Percentiles rank a stretch among this genome's conserved stretches.
These are phyloP conservation scores for Ophonus ardosiacus DNA, from an alignment of 2,888 invertebrate genomes.

Conservation along the genomic window DNA sequence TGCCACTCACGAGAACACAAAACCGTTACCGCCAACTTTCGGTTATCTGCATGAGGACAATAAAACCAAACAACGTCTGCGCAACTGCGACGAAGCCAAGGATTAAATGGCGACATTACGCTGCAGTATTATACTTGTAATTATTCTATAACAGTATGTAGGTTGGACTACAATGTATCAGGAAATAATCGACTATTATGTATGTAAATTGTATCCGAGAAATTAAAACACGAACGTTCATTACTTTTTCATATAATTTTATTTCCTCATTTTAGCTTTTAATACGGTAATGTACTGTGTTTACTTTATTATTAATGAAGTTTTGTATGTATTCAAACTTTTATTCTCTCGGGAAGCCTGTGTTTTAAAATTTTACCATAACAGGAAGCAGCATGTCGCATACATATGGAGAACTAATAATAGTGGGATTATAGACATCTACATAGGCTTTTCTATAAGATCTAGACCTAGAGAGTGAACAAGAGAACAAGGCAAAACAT, in stretches of 20 bases:
- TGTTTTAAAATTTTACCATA: too few species aligned
- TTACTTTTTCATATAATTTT: not conserved
- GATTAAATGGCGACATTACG: not conserved
- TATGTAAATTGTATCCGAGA: conserved; percentile 11
- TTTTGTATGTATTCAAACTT: too few species aligned
- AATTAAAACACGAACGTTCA: conserved; percentile 14
- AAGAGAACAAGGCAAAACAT: too few species aligned
- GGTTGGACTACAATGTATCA: conserved; percentile 1
- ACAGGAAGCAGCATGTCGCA: too few species aligned
- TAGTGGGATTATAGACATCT: too few species aligned
- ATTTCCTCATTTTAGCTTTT: conserved; percentile 5
- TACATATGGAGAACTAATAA: too few species aligned
- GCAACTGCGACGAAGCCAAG: not conserved
- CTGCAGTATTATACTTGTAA: not conserved
- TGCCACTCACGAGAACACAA: not conserved
- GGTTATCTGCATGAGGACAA: conserved; percentile 20
- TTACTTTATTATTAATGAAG: too few species aligned
- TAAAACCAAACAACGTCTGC: not conserved
- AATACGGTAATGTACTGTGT: not conserved
- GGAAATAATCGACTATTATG: conserved; percentile 30
- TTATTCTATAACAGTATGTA: conserved; percentile 10
- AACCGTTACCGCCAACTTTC: conserved; percentile 24
- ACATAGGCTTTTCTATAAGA: too few species aligned
- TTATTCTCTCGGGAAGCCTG: too few species aligned
- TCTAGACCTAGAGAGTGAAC: too few species aligned